Base-by-base conservation (phyloP, 2,888 invertebrate species). In the Troides aeacus region DNA sequence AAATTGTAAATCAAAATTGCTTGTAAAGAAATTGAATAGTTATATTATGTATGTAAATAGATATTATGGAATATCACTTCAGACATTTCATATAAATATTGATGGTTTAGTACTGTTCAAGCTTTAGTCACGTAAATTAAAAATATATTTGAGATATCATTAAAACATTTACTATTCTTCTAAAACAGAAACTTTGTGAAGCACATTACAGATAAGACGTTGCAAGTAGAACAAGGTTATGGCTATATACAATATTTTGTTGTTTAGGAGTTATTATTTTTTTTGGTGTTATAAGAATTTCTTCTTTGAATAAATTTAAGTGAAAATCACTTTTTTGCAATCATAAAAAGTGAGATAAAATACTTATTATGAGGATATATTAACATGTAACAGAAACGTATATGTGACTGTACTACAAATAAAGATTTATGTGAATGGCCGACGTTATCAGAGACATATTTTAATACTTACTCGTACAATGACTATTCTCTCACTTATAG, bases 371-470 rank as follows among this genome's bases (percentile, higher is more conserved):
- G 18, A 53, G n/a, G 7, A 53, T 53, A n/a, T n/a, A n/a, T 53
- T 69, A 57, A 72, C 68, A 69, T 70, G 65, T 65, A 71, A 65
- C 73, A 70, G 69, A 72, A 68, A 75, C 74, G 39, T 74, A 71
- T 74, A 74, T 73, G 69, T 69, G 71, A 75, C 70, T 71, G 60
- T 72, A 71, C 74, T 73, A 75, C 71, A 76, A 82, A 81, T 74
- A 70, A 82, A 81, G 81, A 87, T 87, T 86, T 84, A 87, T 86
- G 78, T 72, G 76, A 78, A 81, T 83, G 82, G 78, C 79, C 79
- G 77, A 79, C 80, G 84, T 84, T 89, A 89, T 88, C 89, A 77
- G 68, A 71, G 72, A 76, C 81, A 82, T 85, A 82, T 82, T 77
- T 83, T 80, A 83, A 79, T 79, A 75, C 77, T 77, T 73, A 78